These are phyloP conservation scores for Aphis gossypii DNA, from an alignment of 1,140 invertebrate species.

Conservation along the genomic window DNA sequence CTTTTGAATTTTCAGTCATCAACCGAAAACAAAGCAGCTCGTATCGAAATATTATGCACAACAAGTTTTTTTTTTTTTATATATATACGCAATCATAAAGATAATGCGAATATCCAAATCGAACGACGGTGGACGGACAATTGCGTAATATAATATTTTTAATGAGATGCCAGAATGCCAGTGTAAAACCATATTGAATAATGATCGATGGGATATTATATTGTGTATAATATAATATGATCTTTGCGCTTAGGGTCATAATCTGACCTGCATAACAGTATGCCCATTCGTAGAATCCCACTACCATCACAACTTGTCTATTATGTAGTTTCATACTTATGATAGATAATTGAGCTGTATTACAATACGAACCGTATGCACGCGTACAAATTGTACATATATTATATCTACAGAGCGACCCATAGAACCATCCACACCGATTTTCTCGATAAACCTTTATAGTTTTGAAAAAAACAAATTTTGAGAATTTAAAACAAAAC, in stretches of 20 bases:
- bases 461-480: not conserved
- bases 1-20: not conserved
- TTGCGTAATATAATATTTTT: not conserved
- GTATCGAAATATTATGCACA: not conserved
- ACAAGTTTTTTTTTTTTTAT: not conserved
- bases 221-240: not conserved
- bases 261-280: not conserved
- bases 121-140: not conserved
- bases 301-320: not conserved
- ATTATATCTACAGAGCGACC: not conserved
- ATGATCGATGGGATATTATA: not conserved
- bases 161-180: not conserved
- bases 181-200: not conserved
- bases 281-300: not conserved
- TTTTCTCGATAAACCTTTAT: not conserved
- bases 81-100: not conserved
- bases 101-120: not conserved
- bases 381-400: not conserved
- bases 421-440: not conserved
- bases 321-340: not conserved
- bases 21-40: not conserved
- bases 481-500: not conserved
- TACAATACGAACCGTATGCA: not conserved
- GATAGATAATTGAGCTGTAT: not conserved
- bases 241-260: not conserved